A percentile compares a stretch with the other conserved stretches of the same genome.
phyloP scores from a whole-genome alignment of 2,797 vertebrate species.

The Glyptemys insculpta region DNA sequence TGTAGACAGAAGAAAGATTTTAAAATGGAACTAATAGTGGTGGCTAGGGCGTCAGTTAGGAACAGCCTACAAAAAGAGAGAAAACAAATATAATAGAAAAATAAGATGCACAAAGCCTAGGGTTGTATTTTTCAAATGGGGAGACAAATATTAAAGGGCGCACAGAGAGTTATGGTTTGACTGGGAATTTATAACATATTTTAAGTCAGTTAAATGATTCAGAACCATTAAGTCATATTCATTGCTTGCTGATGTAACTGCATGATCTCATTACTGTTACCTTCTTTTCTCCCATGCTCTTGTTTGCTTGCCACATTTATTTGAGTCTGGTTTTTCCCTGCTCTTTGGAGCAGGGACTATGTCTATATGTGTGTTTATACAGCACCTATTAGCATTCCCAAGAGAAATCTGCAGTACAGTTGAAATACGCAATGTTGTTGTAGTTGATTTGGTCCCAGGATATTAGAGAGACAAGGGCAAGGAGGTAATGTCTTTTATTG shows the following conservation, averaged over 20 bases:
- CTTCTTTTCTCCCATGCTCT: constrained; percentile 27
- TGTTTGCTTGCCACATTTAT: constrained; percentile 19
- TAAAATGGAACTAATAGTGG: background rate
- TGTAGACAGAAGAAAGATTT: fast-evolving
- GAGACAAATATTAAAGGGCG: background rate
- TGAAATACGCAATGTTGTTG: background rate
- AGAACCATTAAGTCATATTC: background rate
- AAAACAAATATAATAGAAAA: background rate
- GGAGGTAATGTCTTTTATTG: background rate
- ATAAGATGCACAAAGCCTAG: background rate
- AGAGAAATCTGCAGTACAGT: background rate
- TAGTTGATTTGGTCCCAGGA: background rate
- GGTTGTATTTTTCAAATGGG: background rate
- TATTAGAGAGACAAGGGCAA: background rate
- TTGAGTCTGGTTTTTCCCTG: constrained; percentile 43
- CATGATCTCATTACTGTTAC: background rate
- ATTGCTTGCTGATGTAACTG: constrained; percentile 27
- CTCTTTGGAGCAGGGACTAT: background rate
- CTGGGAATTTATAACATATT: constrained; percentile 28
- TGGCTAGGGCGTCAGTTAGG: background rate
- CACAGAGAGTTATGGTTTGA: background rate
- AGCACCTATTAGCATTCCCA: background rate
- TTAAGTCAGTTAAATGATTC: background rate
- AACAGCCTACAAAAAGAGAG: background rate
- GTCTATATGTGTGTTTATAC: background rate